Base-by-base conservation (phyloP, 2,797 vertebrate species). In the Onychomys leucogaster region DNA sequence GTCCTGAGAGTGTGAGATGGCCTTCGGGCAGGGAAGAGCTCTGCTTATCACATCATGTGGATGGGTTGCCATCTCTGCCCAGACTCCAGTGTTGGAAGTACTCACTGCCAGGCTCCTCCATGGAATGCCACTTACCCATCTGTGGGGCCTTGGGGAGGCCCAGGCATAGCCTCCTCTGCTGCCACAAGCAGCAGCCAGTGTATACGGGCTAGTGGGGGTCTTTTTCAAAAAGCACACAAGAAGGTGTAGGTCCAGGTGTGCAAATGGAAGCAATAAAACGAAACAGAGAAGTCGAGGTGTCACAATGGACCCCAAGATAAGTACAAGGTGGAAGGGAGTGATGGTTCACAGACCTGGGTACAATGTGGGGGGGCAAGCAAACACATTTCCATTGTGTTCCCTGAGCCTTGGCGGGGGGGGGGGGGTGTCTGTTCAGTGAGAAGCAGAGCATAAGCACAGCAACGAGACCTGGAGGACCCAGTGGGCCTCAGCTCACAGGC, bases 221-320 rank as follows among this genome's bases (percentile, higher is more conserved):
- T 73, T 94, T 95, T 55, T 80, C 55, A n/a, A 80, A 90, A 83
- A 41, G 29, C 76, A 63, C 25, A 21, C 32, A 7, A 59, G 32
- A 92, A 92, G 63, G 77, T 59, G 16, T 57, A 67, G 87, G 83
- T 46, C 25, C 84, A 83, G 41, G 5, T 80, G 32, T 69, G 57
- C 41, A 10, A 86, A 41, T 12, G 76, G 89, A 55, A 76, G 77
- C 46, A 88, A 80, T 52, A 89, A 81, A 52, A 78, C 4, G 27
- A 61, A 52, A 75, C n/a, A 57, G 41, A 69, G 76, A 61, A 52
- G 43, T 65, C 16, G 7, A 14, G 89, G 55, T 49, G 57, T 69
- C 94, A 61, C 67, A 65, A 34, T 21, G 69, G 61, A 78, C 49
- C 89, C 59, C 65, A 78, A 83, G 67, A 63, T 61, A 71, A 82